Evolutionary conservation across 2,113 vertebrate species (phyloP).

Genomic region (Epinephelus fuscoguttatus): DNA sequence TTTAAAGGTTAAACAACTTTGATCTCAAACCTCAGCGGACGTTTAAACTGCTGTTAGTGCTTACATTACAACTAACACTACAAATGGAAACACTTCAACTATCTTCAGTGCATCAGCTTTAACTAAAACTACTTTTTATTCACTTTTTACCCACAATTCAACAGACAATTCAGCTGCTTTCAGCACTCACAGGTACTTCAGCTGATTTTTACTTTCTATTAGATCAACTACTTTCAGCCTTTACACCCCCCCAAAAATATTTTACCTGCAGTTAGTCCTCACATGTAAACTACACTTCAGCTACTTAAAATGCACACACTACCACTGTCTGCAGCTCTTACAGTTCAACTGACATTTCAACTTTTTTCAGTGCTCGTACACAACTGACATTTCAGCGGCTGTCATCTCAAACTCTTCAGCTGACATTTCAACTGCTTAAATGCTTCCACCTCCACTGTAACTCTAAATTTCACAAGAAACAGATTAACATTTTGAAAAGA

Average conservation of each 20-base stretch:
- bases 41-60: neutral
- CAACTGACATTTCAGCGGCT: neutral
- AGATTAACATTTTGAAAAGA: neutral
- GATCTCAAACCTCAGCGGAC: neutral
- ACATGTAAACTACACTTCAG: neutral
- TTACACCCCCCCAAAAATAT: no score
- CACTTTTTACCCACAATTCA: no score
- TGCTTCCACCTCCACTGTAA: neutral
- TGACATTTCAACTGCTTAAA: neutral
- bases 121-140: no score
- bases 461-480: neutral
- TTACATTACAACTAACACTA: neutral
- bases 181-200: no score
- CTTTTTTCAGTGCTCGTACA: neutral
- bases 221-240: no score
- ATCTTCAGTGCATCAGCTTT: no score
- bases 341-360: neutral
- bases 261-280: neutral
- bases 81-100: no score
- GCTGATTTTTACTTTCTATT: no score
- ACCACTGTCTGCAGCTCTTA: no score
- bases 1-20: no score
- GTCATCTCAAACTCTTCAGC: neutral
- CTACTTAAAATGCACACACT: neutral
- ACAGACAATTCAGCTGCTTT: no score